Evolutionary conservation across 1,140 invertebrate genomes (phyloP), one percentile per base, ranked within the genome.

Genomic region (Glomeris maerens): DNA sequence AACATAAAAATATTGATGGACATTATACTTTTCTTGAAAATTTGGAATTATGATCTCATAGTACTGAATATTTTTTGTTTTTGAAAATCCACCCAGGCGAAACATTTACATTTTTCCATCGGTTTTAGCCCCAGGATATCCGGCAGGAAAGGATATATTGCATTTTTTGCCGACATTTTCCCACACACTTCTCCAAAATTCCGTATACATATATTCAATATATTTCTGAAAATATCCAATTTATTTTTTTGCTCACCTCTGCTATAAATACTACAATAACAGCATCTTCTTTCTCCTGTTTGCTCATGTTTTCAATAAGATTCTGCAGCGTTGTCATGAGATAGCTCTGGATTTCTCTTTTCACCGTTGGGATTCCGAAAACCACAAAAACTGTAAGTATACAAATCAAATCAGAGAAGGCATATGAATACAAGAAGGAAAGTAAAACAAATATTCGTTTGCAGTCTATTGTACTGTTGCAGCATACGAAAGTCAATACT

Each of bases 221-320:
- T 13, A 17, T n/a, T 13, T 40, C 22, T 2, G 41, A 44, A 50
- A 22, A 55, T n/a, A n/a, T n/a, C 20, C 31, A 13, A 36, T 44
- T 47, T 39, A 38, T 20, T 4, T 5, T 5, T n/a, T 5, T 5
- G 31, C 60, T 57, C 57, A 73, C 72, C 75, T 96, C 92, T 0
- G 87, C 91, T 50, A 96, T 78, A 63, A 90, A 84, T 22, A 97
- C 80, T 25, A 97, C 78, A 47, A 97, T 88, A 20, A 95, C 64
- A 2, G 81, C 79, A 58, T 91, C 83, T 25, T 80, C 76, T 39
- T 75, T 73, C 60, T 96, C 90, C 26, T 75, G 71, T 14, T 75
- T 67, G 45, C 71, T 79, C 79, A 95, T 81, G 45, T 80, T 80
- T 53, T 80, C 77, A 21, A 96, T 69, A 2, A 97, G 67, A 66